Conservation (phyloP, 2,113 vertebrate genomes). For the Polyodon spathula region DNA sequence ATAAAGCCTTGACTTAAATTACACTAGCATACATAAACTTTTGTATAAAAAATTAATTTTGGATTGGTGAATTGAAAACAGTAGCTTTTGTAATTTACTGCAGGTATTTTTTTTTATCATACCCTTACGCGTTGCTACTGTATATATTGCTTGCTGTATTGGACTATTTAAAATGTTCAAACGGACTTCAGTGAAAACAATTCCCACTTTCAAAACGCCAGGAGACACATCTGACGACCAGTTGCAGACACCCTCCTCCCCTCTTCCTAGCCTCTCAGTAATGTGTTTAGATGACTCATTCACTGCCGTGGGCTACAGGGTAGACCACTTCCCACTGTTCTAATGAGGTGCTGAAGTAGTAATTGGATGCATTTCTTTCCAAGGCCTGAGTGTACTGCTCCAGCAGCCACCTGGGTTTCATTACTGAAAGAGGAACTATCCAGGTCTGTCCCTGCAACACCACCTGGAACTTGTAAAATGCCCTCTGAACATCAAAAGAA, state of each 20-base stretch:
- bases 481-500: background rate
- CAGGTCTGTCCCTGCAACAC: background rate
- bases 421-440: background rate
- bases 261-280: background rate
- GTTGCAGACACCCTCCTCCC: background rate
- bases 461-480: conserved; percentile 1
- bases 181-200: too few species aligned
- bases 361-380: conserved; percentile 10
- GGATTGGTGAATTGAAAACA: too few species aligned
- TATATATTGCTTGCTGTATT: too few species aligned
- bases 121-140: too few species aligned
- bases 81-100: too few species aligned
- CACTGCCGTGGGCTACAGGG: conserved; percentile 4
- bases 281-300: conserved; percentile 16
- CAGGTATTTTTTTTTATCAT: too few species aligned
- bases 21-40: too few species aligned
- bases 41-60: too few species aligned
- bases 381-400: background rate
- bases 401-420: conserved; percentile 2
- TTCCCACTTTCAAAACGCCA: too few species aligned
- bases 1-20: too few species aligned
- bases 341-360: conserved; percentile 13
- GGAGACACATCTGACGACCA: background rate
- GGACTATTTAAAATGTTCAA: too few species aligned
- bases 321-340: conserved; percentile 3